These are phyloP conservation scores for Dryomyza anilis DNA, from an alignment of 2,888 invertebrate species.

Conservation along the genomic window DNA sequence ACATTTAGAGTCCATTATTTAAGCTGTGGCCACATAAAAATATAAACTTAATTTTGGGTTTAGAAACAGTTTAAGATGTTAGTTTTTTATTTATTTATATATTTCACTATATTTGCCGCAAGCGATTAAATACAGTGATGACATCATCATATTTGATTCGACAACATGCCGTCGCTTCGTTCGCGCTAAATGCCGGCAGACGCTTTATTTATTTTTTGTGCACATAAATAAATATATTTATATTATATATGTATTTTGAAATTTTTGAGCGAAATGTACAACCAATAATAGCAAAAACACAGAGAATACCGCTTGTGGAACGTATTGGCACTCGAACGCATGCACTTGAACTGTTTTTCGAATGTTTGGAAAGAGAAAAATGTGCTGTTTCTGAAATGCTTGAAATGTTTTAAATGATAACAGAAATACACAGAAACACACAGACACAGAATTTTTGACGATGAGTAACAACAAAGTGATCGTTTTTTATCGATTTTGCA, in stretches of 20 bases:
- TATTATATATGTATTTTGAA: too few species aligned
- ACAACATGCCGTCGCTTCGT: not conserved
- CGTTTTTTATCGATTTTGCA: too few species aligned
- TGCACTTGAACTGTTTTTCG: not conserved
- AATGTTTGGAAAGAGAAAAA: not conserved
- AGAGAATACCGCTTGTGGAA: not conserved
- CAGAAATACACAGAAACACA: not conserved
- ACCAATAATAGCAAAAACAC: not conserved
- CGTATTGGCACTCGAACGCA: not conserved
- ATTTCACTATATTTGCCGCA: not conserved
- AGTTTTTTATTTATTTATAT: not conserved
- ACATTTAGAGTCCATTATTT: too few species aligned
- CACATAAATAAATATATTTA: too few species aligned
- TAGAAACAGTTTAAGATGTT: not conserved
- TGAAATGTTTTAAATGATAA: not conserved
- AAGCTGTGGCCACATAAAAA: not conserved
- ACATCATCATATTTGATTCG: constrained; percentile 9
- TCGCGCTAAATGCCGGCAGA: constrained; percentile 9
- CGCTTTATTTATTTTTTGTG: too few species aligned
- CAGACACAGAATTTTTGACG: not conserved
- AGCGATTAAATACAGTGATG: constrained; percentile 10
- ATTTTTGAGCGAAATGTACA: too few species aligned
- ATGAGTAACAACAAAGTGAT: too few species aligned
- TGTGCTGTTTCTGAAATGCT: not conserved
- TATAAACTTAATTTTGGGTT: not conserved